Conservation (phyloP, 2,888 invertebrate species). For the Epistrophe grossulariae region DNA sequence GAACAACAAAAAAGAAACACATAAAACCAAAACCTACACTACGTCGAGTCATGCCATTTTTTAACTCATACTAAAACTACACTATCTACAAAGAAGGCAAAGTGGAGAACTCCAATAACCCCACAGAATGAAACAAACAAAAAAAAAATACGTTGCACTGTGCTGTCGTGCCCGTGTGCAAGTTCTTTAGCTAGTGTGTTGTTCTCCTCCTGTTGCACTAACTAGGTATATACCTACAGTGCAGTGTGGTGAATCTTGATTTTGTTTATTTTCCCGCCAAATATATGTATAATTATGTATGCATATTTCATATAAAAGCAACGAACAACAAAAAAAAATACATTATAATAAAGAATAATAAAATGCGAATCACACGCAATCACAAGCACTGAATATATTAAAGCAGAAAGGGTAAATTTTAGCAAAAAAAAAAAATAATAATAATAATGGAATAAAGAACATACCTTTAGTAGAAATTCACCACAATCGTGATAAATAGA, state of each 20-base stretch:
- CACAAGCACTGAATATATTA: constrained; percentile 45
- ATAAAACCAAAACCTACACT: constrained; percentile 16
- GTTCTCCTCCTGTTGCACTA: constrained; percentile 14
- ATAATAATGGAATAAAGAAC: constrained; percentile 44
- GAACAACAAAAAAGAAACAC: not conserved
- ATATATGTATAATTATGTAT: constrained; percentile 72
- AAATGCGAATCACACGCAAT: constrained; percentile 62
- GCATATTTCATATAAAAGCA: constrained; percentile 62
- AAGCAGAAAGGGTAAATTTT: constrained; percentile 2
- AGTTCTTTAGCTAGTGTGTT: constrained; percentile 10
- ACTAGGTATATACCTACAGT: not conserved
- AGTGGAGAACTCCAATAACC: constrained; percentile 67
- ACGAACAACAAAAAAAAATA: constrained; percentile 29
- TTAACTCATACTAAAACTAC: constrained; percentile 29
- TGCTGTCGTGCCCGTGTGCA: constrained; percentile 15
- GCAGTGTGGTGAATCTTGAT: constrained; percentile 43
- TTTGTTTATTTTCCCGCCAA: constrained; percentile 73
- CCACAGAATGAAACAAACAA: constrained; percentile 31
- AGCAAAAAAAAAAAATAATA: constrained; percentile 22
- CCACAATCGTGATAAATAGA: constrained; percentile 75
- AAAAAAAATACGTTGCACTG: constrained; percentile 31
- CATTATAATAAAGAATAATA: constrained; percentile 37
- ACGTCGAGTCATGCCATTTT: constrained; percentile 51
- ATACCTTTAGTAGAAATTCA: constrained; percentile 74
- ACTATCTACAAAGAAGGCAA: constrained; percentile 26